phyloP scores from a whole-genome alignment of 2,113 vertebrate species.

The Thoracochromis brauschi region DNA sequence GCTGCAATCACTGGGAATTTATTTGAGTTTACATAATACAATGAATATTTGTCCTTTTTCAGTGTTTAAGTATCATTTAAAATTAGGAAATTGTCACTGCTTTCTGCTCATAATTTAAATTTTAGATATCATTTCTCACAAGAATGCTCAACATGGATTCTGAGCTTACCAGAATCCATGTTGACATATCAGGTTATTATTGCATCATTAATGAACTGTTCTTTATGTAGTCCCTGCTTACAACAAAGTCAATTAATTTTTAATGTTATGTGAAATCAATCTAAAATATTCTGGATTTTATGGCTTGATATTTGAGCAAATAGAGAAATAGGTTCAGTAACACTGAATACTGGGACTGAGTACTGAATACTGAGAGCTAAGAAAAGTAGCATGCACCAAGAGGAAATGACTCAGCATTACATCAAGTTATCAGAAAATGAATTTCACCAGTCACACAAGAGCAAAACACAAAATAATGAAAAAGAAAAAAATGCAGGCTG shows the following conservation, averaged over 20 bases:
- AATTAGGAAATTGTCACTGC: accelerated
- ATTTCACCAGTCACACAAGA: not conserved
- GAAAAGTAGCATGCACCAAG: not conserved
- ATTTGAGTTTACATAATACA: not conserved
- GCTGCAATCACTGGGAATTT: not conserved
- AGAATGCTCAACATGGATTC: not conserved
- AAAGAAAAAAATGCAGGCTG: not conserved
- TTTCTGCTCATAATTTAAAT: not conserved
- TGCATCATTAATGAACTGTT: not conserved
- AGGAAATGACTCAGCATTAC: not conserved
- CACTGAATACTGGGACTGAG: not conserved
- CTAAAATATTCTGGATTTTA: not conserved
- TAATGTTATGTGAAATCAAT: not conserved
- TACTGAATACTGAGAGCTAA: not conserved
- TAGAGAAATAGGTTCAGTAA: not conserved
- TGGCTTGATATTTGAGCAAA: not conserved
- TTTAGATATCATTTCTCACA: not conserved
- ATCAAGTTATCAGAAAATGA: not conserved
- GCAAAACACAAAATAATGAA: not conserved
- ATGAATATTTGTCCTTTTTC: not conserved
- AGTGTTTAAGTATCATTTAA: not conserved
- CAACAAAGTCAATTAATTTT: not conserved
- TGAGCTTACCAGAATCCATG: not conserved
- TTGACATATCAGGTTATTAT: not conserved
- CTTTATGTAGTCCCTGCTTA: not conserved